These are phyloP conservation scores for Halocynthia roretzi DNA, from an alignment of 23 tunicate genomes.

Conservation along the genomic window DNA sequence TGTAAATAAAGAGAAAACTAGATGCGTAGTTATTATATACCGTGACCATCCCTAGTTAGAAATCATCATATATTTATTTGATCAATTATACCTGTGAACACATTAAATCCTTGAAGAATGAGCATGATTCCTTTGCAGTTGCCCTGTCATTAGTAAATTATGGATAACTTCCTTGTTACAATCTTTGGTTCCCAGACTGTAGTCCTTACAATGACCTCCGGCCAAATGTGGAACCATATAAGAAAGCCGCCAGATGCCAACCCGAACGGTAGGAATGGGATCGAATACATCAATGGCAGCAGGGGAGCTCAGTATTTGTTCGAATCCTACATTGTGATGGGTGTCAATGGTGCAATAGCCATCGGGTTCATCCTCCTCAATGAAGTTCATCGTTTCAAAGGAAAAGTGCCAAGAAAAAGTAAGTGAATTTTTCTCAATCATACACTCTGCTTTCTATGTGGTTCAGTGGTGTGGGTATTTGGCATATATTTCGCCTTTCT, in stretches of 20 bases:
- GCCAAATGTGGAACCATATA: slow-evolving; percentile 28
- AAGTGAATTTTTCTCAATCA: background rate
- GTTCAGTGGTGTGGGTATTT: background rate
- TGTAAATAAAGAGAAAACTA: no score
- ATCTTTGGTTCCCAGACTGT: background rate
- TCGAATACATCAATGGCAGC: slow-evolving; percentile 17
- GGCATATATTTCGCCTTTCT: background rate
- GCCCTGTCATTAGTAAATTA: background rate
- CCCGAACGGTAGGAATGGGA: background rate
- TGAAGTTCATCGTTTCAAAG: slow-evolving; percentile 17
- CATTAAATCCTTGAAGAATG: no score
- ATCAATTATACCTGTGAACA: no score
- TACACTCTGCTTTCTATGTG: background rate
- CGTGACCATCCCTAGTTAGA: no score
- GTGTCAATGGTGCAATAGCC: slow-evolving; percentile 8
- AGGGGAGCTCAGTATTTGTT: slow-evolving; percentile 20
- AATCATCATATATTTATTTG: no score
- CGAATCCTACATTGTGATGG: slow-evolving; percentile 28
- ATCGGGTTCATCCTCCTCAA: slow-evolving; percentile 16
- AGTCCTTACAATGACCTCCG: slow-evolving; percentile 15
- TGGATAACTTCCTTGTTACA: background rate
- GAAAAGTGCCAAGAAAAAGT: slow-evolving; percentile 1
- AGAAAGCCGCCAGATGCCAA: slow-evolving; percentile 8
- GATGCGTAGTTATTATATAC: no score
- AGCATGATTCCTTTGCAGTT: background rate